These are phyloP conservation scores for Sicus ferrugineus DNA, from an alignment of 2,888 invertebrate species.

Conservation along the genomic window DNA sequence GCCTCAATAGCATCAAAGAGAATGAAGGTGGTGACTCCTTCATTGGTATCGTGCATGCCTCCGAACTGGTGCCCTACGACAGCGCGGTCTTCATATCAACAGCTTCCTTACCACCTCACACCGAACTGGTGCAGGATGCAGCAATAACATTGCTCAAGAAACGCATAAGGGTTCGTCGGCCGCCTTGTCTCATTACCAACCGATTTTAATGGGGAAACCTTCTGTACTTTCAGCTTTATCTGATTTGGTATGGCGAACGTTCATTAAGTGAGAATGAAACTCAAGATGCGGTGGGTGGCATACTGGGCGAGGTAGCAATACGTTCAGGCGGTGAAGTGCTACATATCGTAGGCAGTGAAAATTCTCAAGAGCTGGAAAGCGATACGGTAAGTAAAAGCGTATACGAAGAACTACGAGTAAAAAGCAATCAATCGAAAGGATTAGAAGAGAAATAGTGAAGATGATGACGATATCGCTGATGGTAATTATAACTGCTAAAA, in stretches of 20 bases:
- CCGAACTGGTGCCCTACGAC: slow-evolving; percentile 70
- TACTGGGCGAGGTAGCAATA: slow-evolving; percentile 64
- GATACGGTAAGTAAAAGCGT: slow-evolving; percentile 55
- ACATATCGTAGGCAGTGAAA: slow-evolving; percentile 60
- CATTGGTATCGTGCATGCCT: slow-evolving; percentile 69
- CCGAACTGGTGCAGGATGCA: slow-evolving; percentile 64
- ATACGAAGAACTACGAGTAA: background rate
- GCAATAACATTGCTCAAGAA: slow-evolving; percentile 64
- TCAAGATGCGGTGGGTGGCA: slow-evolving; percentile 61
- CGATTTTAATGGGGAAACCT: slow-evolving; percentile 24
- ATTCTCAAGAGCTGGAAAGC: slow-evolving; percentile 59
- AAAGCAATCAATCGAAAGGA: too few relatives aligned
- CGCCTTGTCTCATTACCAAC: background rate
- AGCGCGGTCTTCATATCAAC: slow-evolving; percentile 72
- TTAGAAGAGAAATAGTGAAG: too few relatives aligned
- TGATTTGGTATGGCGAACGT: slow-evolving; percentile 66
- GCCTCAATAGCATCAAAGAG: slow-evolving; percentile 61
- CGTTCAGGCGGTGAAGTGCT: slow-evolving; percentile 66
- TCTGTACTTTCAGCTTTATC: slow-evolving; percentile 66
- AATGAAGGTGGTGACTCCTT: slow-evolving; percentile 68
- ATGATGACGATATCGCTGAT: too few relatives aligned
- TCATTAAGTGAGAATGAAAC: slow-evolving; percentile 62
- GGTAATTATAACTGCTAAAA: too few relatives aligned
- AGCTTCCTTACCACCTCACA: slow-evolving; percentile 68
- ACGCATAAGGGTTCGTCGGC: slow-evolving; percentile 63